These are phyloP conservation scores for Babylonia areolata DNA, from an alignment of 1,140 invertebrate species.

Conservation along the genomic window DNA sequence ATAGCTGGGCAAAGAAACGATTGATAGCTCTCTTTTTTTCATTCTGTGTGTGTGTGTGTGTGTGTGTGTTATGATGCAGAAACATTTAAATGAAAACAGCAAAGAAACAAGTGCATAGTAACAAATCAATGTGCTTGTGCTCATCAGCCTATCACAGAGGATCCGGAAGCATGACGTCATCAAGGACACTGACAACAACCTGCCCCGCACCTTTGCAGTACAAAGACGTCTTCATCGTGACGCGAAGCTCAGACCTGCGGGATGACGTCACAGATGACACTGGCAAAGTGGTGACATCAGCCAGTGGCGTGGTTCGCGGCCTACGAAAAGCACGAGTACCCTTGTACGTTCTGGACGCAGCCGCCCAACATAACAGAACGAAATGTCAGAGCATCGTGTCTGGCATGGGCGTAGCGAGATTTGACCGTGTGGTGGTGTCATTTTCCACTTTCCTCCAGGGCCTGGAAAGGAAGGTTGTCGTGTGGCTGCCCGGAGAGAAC, in stretches of 20 bases:
- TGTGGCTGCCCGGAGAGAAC: not conserved
- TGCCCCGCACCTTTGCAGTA: not conserved
- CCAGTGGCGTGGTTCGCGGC: slow-evolving; percentile 1
- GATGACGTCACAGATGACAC: not conserved
- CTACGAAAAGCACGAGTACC: not conserved
- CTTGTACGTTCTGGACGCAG: not conserved
- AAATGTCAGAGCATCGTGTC: not conserved
- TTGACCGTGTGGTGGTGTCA: not conserved
- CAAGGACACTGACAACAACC: not conserved
- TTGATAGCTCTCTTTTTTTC: too few relatives aligned
- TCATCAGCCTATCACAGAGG: not conserved
- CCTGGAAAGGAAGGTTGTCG: not conserved
- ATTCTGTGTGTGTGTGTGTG: too few relatives aligned
- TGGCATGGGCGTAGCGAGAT: not conserved
- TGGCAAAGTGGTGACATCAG: not conserved
- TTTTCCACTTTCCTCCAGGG: not conserved
- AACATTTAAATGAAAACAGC: too few relatives aligned
- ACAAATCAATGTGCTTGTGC: not conserved
- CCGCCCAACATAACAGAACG: not conserved
- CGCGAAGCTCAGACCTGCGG: not conserved
- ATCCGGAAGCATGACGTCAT: not conserved
- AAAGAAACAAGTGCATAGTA: too few relatives aligned
- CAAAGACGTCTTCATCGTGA: slow-evolving; percentile 10
- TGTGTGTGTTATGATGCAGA: too few relatives aligned
- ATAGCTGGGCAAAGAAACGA: too few relatives aligned